Evolutionary conservation across 2,888 invertebrate species (phyloP), one percentile per base, ranked within the genome.

Genomic region (Rhagium mordax): DNA sequence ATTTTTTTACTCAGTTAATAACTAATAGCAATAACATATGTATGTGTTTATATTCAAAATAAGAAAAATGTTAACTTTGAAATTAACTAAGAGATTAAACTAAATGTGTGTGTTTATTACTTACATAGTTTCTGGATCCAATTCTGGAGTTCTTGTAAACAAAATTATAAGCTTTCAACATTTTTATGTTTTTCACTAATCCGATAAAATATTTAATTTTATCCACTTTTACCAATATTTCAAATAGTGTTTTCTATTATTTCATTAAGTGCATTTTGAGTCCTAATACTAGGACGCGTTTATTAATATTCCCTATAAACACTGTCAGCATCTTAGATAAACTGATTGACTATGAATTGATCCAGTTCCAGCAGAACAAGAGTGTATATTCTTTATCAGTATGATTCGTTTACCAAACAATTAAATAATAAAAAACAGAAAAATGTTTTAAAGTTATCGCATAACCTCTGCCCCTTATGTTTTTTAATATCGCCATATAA

Each of bases 121-220:
- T 78, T 68, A 78, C 78, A 71, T 77, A 78, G n/a, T n/a, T 21
- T 20, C 78, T 61, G 21, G 61, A 29, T 29, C 57, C 51, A 24
- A 48, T n/a, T 7, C 20, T 53, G 0, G 4, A 8, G n/a, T 47
- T 20, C 15, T 41, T 53, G 10, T 8, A 7, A 33, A 68, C 18
- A 29, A 47, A 24, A 10, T 65, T 75, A n/a, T 51, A 33, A 7
- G 15, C 55, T 20, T 60, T 71, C 71, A 74, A 71, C 75, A 75
- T 75, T 65, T 74, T 72, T 18, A 59, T 24, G 18, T 41, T 65
- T 18, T 60, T 27, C 41, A 21, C 20, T 57, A 72, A 72, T 61
- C 21, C 33, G 0, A 16, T 48, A 68, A 21, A 20, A 29, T 24
- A 20, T 13, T 60, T 59, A 10, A 69, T 21, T 69, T 60, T 51